Percentiles rank a stretch among this genome's conserved stretches.
Evolutionary conservation across 2,797 vertebrate genomes (phyloP).

Genomic region (Parotocinclus haroldoi): DNA sequence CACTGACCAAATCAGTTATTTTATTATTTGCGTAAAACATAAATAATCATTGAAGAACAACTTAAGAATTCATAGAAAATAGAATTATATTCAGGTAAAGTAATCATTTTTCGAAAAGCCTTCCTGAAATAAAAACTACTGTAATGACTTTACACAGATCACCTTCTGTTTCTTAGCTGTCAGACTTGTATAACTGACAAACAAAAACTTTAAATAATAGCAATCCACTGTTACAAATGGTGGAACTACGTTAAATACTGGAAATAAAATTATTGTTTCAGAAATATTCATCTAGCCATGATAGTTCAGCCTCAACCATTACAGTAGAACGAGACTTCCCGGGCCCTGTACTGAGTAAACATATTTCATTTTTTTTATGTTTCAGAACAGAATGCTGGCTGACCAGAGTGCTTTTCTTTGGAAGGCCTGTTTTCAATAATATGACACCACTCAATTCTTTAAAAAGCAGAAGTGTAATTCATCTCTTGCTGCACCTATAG

Average conservation of each 20-base stretch:
- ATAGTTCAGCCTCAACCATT: neutral
- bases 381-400: conserved; percentile 20
- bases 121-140: neutral
- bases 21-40: neutral
- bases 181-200: no score
- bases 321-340: conserved; percentile 1
- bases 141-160: no score
- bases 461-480: neutral
- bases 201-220: conserved; percentile 1
- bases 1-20: conserved; percentile 6
- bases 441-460: conserved; percentile 14
- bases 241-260: neutral
- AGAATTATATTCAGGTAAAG: neutral
- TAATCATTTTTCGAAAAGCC: neutral
- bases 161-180: no score
- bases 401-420: conserved; percentile 11
- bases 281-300: neutral
- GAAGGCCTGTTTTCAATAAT: conserved; percentile 12
- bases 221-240: conserved; percentile 2
- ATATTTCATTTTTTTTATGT: conserved; percentile 21
- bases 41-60: conserved; percentile 15
- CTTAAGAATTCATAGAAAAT: conserved; percentile 2
- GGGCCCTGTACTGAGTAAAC: neutral
- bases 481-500: conserved; percentile 12
- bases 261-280: neutral